These are phyloP conservation scores for Crotalus horridus DNA, from an alignment of 2,113 vertebrate species.

Conservation along the genomic window DNA sequence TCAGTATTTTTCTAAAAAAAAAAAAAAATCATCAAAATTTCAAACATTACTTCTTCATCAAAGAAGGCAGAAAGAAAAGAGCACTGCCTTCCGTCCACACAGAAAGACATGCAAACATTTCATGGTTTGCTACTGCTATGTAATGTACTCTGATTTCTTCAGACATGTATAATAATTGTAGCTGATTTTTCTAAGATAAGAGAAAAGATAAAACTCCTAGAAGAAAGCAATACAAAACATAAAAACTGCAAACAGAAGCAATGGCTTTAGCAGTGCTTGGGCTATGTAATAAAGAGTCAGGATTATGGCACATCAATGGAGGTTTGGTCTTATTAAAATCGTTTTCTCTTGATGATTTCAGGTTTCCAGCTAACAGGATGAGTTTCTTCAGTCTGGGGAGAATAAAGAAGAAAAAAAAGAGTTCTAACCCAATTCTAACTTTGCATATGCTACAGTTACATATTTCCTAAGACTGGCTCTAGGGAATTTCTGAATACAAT, in stretches of 20 bases:
- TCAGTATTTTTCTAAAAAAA: background rate
- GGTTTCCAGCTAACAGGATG: slow-evolving; percentile 98
- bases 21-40: slow-evolving; percentile 21
- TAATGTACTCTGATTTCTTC: slow-evolving; percentile 17
- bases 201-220: slow-evolving; percentile 45
- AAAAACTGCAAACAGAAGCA: slow-evolving; percentile 60
- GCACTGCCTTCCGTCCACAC: background rate
- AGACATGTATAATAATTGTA: slow-evolving; percentile 43
- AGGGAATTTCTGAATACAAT: background rate
- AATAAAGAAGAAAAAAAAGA: slow-evolving; percentile 29
- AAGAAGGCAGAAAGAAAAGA: background rate
- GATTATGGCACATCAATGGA: slow-evolving; percentile 16
- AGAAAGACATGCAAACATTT: slow-evolving; percentile 29
- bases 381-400: slow-evolving; percentile 88
- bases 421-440: background rate
- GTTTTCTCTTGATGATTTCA: slow-evolving; percentile 97
- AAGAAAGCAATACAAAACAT: slow-evolving; percentile 64
- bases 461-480: slow-evolving; percentile 1
- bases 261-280: slow-evolving; percentile 59
- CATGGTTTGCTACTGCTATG: slow-evolving; percentile 21
- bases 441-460: background rate
- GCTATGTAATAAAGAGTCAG: slow-evolving; percentile 56
- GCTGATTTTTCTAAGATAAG: slow-evolving; percentile 52
- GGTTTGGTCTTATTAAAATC: slow-evolving; percentile 75
- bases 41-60: background rate